A percentile compares a stretch with the other conserved stretches of the same genome.
Conservation (phyloP, 2,113 vertebrate genomes). For the Atherinomorus stipes region DNA sequence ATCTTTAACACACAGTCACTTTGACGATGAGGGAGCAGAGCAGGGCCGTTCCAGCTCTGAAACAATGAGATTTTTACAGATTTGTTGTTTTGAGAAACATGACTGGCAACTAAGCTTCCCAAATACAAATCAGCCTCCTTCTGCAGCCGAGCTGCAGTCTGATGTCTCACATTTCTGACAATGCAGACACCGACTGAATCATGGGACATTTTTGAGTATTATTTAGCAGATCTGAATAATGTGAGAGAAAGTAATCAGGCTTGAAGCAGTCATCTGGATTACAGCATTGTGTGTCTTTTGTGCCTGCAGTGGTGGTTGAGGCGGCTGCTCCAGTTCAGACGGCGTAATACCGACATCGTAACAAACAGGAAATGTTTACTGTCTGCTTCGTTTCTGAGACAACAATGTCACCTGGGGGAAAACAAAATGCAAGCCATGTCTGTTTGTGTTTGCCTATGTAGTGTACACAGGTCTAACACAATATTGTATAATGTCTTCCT, state of each 20-base stretch:
- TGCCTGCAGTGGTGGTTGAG: slow-evolving; percentile 15
- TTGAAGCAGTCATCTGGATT: slow-evolving; percentile 7
- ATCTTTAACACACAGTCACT: too few species aligned
- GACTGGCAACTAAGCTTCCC: neutral
- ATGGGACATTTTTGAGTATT: neutral
- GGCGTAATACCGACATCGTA: slow-evolving; percentile 40
- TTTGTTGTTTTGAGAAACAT: too few species aligned
- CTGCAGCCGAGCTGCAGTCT: neutral
- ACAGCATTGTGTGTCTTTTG: slow-evolving; percentile 6
- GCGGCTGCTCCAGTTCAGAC: slow-evolving; percentile 33
- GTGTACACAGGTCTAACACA: slow-evolving; percentile 68
- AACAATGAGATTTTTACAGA: too few species aligned
- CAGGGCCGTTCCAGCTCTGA: too few species aligned
- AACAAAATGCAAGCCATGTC: slow-evolving; percentile 62
- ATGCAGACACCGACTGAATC: neutral
- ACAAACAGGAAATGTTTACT: slow-evolving; percentile 73
- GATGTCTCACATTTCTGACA: neutral
- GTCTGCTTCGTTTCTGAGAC: slow-evolving; percentile 63
- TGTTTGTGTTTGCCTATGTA: slow-evolving; percentile 69
- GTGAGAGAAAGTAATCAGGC: slow-evolving; percentile 30
- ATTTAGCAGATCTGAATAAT: slow-evolving; percentile 1
- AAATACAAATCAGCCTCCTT: neutral
- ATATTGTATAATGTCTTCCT: slow-evolving; percentile 54
- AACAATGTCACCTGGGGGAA: slow-evolving; percentile 51
- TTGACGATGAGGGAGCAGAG: too few species aligned